A percentile compares a stretch with the other conserved stretches of the same genome.
Evolutionary conservation across 2,113 vertebrate genomes (phyloP).

Genomic region (Hippocampus guttulatus): DNA sequence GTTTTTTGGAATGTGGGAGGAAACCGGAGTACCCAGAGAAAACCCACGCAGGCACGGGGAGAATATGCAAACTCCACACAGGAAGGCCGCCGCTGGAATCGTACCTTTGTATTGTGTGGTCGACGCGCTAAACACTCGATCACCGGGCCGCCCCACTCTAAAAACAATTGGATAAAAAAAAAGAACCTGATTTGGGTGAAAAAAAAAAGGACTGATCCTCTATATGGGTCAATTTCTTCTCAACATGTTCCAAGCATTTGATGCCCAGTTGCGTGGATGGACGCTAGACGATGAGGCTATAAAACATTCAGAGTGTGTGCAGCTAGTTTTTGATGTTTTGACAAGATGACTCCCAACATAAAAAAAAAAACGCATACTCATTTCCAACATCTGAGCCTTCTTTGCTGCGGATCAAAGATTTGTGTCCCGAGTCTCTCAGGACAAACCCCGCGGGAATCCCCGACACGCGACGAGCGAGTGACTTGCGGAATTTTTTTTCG

Average conservation of each 20-base stretch:
- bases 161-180: too few relatives aligned
- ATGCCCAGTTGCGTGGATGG: neutral
- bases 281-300: constrained; percentile 12
- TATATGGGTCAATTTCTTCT: too few relatives aligned
- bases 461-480: constrained; percentile 20
- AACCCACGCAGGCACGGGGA: too few relatives aligned
- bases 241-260: neutral
- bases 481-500: constrained; percentile 24
- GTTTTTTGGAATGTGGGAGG: too few relatives aligned
- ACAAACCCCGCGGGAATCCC: constrained; percentile 36
- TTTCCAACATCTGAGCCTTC: constrained; percentile 20
- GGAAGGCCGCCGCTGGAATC: too few relatives aligned
- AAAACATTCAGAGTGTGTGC: constrained; percentile 24
- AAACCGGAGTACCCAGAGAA: too few relatives aligned
- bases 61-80: too few relatives aligned
- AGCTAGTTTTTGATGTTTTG: constrained; percentile 23
- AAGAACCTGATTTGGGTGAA: too few relatives aligned
- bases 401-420: constrained; percentile 33
- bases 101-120: too few relatives aligned
- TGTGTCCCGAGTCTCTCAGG: constrained; percentile 4
- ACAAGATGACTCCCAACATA: constrained; percentile 22
- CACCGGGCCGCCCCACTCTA: too few relatives aligned
- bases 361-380: constrained; percentile 4
- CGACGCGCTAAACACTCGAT: too few relatives aligned
- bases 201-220: too few relatives aligned